Evolutionary conservation across 2,797 vertebrate species (phyloP).

Genomic region (Anolis apletophallus): DNA sequence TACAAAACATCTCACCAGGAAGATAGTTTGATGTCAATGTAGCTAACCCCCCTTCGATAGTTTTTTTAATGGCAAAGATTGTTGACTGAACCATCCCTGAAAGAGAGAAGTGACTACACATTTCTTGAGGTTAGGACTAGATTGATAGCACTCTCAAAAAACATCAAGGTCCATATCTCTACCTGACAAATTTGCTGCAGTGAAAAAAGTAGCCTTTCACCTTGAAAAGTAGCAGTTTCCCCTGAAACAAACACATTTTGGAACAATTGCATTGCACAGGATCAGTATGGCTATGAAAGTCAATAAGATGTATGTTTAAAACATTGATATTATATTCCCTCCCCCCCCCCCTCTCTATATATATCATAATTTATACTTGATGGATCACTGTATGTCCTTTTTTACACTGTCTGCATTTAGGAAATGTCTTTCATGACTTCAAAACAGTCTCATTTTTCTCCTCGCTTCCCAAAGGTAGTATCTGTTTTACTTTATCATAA

Average conservation of each 20-base stretch:
- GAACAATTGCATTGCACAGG: background rate
- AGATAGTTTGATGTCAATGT: background rate
- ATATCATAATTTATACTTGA: conserved; percentile 8
- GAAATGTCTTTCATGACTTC: background rate
- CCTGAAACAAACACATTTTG: background rate
- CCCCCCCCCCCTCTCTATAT: background rate
- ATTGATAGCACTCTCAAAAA: background rate
- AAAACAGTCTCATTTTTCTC: conserved; percentile 16
- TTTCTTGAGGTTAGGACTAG: background rate
- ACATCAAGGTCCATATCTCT: background rate
- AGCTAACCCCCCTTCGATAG: background rate
- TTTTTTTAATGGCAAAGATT: background rate
- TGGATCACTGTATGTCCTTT: conserved; percentile 22
- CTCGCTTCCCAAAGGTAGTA: background rate
- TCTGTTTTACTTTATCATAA: conserved; percentile 13
- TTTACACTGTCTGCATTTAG: conserved; percentile 1
- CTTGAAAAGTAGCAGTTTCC: background rate
- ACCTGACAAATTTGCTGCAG: background rate
- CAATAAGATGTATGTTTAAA: background rate
- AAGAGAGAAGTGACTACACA: background rate
- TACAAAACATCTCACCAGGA: background rate
- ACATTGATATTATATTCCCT: background rate
- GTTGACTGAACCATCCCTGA: background rate
- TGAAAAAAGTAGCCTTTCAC: background rate
- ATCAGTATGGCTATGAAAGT: background rate